Base-by-base conservation (phyloP, 1,140 invertebrate genomes). In the Drosophila nasuta region DNA sequence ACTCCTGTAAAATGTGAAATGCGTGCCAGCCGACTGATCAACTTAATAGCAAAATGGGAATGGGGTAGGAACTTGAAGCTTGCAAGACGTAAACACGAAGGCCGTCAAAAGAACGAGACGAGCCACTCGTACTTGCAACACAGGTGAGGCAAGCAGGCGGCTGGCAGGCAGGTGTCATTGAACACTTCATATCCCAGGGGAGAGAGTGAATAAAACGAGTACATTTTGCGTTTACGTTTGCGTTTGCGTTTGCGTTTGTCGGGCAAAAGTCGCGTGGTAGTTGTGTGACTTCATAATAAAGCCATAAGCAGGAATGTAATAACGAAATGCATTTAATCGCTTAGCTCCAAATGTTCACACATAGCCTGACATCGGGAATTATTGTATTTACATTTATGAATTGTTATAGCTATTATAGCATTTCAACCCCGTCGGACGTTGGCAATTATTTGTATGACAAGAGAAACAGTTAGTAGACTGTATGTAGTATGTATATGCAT, bases 11-110 rank as follows among this genome's bases (percentile, higher is more conserved):
- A 74, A 69, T 68, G 80, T 75, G 80, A 75, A 69, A 69, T 68
- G 80, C 80, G 80, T 82, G 80, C 80, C 80, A 82, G 70, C 38
- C 77, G 80, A 78, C 77, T 82, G 80, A 82, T 73, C 80, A 79
- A 77, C 70, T 82, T 82, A 82, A 82, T 43, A 13, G 35, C 35
- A 38, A 38, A 33, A 33, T 8, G 35, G 41, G 41, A 13, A 43
- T 82, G 75, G 80, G 43, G 43, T 60, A 56, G 76, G 54, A 7
- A 17, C 13, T 38, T 45, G 17, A 43, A 56, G 45, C 30, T 58
- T 30, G 11, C 20, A 46, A 52, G 25, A 59, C 38, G 38, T 13
- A 15, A 69, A 67, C 80, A 65, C 71, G 77, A 82, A 82, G 79
- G 62, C 59, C 68, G 43, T 43, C 46, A 17, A 10, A 13, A 59